A percentile compares a stretch with the other conserved stretches of the same genome.
Conservation (phyloP, 2,113 vertebrate genomes). For the Apistogramma diplotaenia region DNA sequence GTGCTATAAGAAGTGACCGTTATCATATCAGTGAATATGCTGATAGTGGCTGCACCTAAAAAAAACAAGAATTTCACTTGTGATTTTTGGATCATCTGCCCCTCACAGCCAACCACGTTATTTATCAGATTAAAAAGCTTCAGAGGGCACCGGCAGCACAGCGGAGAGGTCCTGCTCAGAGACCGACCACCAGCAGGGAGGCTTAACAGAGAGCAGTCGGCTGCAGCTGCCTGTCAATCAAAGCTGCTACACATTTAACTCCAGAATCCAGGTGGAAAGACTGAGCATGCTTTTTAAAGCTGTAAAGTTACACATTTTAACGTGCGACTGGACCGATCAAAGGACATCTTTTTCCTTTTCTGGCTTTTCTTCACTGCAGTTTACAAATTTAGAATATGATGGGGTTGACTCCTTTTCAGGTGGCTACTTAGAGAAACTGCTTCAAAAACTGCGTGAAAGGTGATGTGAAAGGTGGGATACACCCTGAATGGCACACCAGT, state of each 20-base stretch:
- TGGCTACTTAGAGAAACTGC: not conserved
- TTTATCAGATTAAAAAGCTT: no score
- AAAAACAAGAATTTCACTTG: no score
- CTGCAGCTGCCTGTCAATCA: not conserved
- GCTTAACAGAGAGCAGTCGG: no score
- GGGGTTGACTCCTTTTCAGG: not conserved
- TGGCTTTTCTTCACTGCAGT: not conserved
- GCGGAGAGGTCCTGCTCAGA: no score
- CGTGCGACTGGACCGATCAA: not conserved
- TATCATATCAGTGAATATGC: not conserved
- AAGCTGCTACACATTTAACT: not conserved
- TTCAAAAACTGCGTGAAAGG: fast-evolving
- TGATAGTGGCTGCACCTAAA: not conserved
- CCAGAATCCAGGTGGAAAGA: not conserved
- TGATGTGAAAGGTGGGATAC: no score
- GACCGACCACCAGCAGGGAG: no score
- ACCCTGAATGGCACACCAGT: no score
- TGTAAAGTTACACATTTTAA: not conserved
- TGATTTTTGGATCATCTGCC: no score
- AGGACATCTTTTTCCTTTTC: no score
- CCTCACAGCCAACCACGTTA: no score
- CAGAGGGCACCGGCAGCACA: no score
- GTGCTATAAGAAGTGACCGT: not conserved
- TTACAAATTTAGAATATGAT: not conserved
- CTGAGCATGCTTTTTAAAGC: not conserved